A percentile compares a stretch with the other conserved stretches of the same genome.
Evolutionary conservation across 2,113 vertebrate genomes (phyloP).

Genomic region (Monarcha castaneiventris): DNA sequence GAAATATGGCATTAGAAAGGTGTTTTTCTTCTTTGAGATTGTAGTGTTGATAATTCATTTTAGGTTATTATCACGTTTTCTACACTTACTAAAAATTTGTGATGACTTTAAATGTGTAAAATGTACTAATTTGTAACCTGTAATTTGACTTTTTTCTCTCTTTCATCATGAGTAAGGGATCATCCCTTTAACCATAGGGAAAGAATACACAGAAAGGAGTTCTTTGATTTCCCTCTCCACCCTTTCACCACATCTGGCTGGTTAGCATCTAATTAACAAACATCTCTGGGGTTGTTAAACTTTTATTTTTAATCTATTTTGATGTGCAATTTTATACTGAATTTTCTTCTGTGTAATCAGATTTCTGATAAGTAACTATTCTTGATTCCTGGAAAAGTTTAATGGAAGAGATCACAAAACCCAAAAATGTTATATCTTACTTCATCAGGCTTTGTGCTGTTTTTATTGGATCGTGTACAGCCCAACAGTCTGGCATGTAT

Average conservation of each 20-base stretch:
- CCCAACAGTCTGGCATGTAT: neutral
- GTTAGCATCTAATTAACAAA: neutral
- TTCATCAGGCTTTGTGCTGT: neutral
- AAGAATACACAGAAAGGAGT: neutral
- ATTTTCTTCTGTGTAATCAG: neutral
- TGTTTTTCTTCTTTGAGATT: conserved; percentile 28
- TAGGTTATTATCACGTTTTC: neutral
- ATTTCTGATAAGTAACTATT: neutral
- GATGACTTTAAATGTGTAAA: neutral
- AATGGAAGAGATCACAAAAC: neutral
- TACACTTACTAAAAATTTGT: conserved; percentile 5
- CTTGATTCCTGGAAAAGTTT: neutral
- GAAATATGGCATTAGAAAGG: conserved; percentile 37
- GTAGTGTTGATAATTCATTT: neutral
- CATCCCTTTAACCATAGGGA: neutral
- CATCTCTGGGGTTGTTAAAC: neutral
- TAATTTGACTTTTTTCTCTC: neutral
- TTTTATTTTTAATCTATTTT: neutral
- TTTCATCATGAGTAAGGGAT: neutral
- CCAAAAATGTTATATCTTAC: neutral
- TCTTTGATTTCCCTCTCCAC: neutral
- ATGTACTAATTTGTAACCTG: neutral
- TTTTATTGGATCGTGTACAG: neutral
- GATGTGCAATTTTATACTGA: neutral
- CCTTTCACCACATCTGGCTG: neutral